These are phyloP conservation scores for Thumatha senex DNA, from an alignment of 2,888 invertebrate genomes.

Conservation along the genomic window DNA sequence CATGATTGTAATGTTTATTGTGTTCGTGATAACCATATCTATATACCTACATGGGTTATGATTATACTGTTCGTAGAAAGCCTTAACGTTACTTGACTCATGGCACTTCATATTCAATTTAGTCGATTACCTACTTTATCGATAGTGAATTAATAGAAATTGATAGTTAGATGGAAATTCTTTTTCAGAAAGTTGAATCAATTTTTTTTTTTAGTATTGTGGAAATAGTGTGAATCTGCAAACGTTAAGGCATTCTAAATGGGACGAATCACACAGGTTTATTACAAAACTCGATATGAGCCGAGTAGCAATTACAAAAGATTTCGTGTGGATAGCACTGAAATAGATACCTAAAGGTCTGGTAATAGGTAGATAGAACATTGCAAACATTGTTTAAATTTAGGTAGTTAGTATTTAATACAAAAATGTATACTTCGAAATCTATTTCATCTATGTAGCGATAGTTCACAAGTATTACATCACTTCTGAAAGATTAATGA, in stretches of 20 bases:
- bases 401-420: conserved; percentile 18
- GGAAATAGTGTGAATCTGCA: too few species aligned
- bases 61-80: conserved; percentile 30
- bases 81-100: conserved; percentile 18
- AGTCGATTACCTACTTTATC: too few species aligned
- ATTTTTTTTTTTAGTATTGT: too few species aligned
- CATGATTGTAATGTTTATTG: conserved; percentile 66
- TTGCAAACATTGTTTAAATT: conserved; percentile 26
- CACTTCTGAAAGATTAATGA: too few species aligned
- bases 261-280: conserved; percentile 27
- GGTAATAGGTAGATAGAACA: conserved; percentile 40
- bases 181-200: too few species aligned
- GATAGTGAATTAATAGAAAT: too few species aligned
- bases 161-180: too few species aligned
- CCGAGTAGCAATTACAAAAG: conserved; percentile 30
- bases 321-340: conserved; percentile 42
- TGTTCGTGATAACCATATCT: conserved; percentile 60
- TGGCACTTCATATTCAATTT: too few species aligned
- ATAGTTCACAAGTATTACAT: too few species aligned
- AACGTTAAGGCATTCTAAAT: conserved; percentile 17
- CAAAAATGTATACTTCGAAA: conserved; percentile 15
- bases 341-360: conserved; percentile 23
- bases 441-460: conserved; percentile 2
- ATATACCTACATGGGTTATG: conserved; percentile 43
- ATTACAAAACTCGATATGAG: conserved; percentile 28